These are phyloP conservation scores for Hylia prasina DNA, from an alignment of 2,113 vertebrate genomes.

Conservation along the genomic window DNA sequence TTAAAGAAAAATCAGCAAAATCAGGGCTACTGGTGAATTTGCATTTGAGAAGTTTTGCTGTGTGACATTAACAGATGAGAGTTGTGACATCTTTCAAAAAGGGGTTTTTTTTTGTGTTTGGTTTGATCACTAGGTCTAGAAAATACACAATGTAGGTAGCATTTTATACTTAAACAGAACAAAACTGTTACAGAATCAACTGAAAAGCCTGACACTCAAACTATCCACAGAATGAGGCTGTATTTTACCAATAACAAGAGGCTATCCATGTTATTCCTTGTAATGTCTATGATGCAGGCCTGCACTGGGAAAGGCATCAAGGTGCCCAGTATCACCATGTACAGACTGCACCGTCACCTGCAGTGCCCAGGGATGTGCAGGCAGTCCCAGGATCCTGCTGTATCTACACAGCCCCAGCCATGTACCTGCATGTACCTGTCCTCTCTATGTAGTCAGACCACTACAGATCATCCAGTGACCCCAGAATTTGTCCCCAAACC, in stretches of 20 bases:
- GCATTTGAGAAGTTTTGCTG: neutral
- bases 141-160: neutral
- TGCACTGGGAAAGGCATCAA: rapidly evolving
- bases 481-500: neutral
- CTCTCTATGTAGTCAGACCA: neutral
- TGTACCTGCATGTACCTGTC: neutral
- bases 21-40: neutral
- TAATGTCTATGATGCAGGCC: neutral
- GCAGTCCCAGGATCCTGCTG: neutral
- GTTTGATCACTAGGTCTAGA: neutral
- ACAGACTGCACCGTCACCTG: neutral
- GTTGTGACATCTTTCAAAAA: neutral
- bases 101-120: neutral
- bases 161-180: neutral
- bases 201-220: neutral
- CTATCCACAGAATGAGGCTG: neutral
- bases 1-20: neutral
- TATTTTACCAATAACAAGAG: neutral
- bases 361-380: neutral
- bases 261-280: neutral
- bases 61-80: neutral
- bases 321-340: rapidly evolving
- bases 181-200: neutral
- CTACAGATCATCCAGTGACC: neutral
- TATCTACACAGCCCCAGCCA: neutral